A percentile compares a stretch with the other conserved stretches of the same genome.
These are phyloP conservation scores for Sparus aurata DNA, from an alignment of 2,797 vertebrate species.

Conservation along the genomic window DNA sequence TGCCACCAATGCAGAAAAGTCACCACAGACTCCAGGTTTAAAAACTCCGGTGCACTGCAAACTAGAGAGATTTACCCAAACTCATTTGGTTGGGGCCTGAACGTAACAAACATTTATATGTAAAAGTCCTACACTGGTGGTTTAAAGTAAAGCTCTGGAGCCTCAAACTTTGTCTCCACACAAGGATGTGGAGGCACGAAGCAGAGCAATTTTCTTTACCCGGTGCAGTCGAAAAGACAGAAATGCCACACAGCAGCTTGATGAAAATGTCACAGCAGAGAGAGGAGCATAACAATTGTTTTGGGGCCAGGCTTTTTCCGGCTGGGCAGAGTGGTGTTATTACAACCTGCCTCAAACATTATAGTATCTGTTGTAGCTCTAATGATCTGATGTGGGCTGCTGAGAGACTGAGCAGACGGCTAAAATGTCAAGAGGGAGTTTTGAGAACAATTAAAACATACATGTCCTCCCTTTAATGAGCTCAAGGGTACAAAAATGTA, in stretches of 20 bases:
- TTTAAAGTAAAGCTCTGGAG: not conserved
- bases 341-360: conserved; percentile 38
- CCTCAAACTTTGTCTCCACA: conserved; percentile 9
- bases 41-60: too few species aligned
- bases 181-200: not conserved
- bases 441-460: conserved; percentile 40
- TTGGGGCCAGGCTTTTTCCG: conserved; percentile 23
- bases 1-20: too few species aligned
- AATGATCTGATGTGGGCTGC: conserved; percentile 38
- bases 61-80: too few species aligned
- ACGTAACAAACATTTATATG: too few species aligned
- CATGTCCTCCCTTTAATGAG: not conserved
- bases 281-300: conserved; percentile 52
- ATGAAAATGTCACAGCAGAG: conserved; percentile 67
- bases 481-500: not conserved
- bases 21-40: too few species aligned
- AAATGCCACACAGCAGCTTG: conserved; percentile 60
- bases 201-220: conserved; percentile 28
- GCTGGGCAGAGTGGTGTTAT: conserved; percentile 33
- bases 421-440: conserved; percentile 47
- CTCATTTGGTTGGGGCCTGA: too few species aligned
- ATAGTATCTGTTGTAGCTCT: conserved; percentile 28
- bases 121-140: too few species aligned
- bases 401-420: conserved; percentile 28
- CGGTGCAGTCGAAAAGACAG: conserved; percentile 18